Base-by-base conservation (phyloP, 1,140 invertebrate genomes). In the Diabrotica undecimpunctata region DNA sequence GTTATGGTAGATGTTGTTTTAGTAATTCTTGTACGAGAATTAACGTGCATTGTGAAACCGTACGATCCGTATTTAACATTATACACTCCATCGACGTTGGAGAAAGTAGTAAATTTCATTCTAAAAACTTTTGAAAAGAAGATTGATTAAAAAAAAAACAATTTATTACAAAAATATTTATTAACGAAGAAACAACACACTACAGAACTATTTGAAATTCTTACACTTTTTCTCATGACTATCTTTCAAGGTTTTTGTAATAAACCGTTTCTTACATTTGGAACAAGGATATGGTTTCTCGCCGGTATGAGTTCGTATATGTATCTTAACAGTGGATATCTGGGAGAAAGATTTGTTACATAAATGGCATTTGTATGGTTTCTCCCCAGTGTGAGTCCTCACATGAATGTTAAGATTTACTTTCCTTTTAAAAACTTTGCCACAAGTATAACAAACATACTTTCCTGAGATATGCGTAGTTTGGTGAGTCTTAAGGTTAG, bases 291-390 rank as follows among this genome's bases (percentile, higher is more conserved):
- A 91, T 0, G 90, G 90, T 66, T 87, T 83, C 72, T 90, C 87
- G 6, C 90, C 90, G 36, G 88, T 90, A 79, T 92, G 90, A 71
- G 88, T 82, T 71, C 89, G 80, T 67, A 90, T 86, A 78, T 93
- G 91, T 11, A 90, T 88, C 60, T 89, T 85, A 39, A 74, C 53
- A 9, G 67, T 72, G 4, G 67, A 65, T n/a, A 41, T 64, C 52
- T 67, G 58, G 5, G 66, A 64, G 56, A 74, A 74, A 6, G 41
- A 64, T 61, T 67, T 71, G 9, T 65, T 66, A 41, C 73, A 74
- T 4, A 68, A 55, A n/a, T 68, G 65, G 55, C 78, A 79, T 11
- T 67, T 14, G 11, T 72, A 65, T 2, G 74, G 74, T 55, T 71
- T 89, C 70, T 89, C 85, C 1, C 88, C 88, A 0, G 87, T 88